Conservation (phyloP, 2,888 invertebrate genomes). For the Eupsilia transversa region DNA sequence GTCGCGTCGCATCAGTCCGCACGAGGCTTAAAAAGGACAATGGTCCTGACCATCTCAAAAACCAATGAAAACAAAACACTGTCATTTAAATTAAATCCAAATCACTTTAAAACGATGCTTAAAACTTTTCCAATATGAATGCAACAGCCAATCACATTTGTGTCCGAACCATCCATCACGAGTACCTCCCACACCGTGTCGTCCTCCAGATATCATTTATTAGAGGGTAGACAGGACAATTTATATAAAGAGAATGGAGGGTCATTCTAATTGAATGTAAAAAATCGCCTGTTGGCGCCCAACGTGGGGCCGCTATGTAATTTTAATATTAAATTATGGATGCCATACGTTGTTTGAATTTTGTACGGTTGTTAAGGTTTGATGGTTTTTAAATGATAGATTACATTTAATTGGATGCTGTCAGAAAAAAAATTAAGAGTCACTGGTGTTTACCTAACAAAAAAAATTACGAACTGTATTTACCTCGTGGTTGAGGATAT, state of each 20-base stretch:
- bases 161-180: slow-evolving; percentile 78
- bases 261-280: slow-evolving; percentile 89
- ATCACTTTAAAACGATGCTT: background rate
- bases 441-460: background rate
- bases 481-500: background rate
- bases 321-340: slow-evolving; percentile 85
- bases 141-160: slow-evolving; percentile 77
- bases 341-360: slow-evolving; percentile 72
- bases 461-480: background rate
- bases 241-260: slow-evolving; percentile 84
- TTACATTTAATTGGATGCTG: slow-evolving; percentile 17
- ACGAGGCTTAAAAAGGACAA: too few relatives aligned
- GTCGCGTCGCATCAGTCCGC: too few relatives aligned
- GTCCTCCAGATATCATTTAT: slow-evolving; percentile 84
- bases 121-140: slow-evolving; percentile 55
- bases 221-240: slow-evolving; percentile 86
- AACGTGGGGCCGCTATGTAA: slow-evolving; percentile 79
- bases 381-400: slow-evolving; percentile 30
- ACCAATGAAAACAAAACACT: background rate
- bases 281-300: slow-evolving; percentile 84
- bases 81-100: background rate
- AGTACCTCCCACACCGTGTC: slow-evolving; percentile 85
- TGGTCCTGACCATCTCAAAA: background rate
- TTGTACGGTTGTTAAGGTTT: slow-evolving; percentile 45
- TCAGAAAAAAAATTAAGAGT: background rate